Base-by-base conservation (phyloP, 2,113 vertebrate species). In the Nycticebus coucang region DNA sequence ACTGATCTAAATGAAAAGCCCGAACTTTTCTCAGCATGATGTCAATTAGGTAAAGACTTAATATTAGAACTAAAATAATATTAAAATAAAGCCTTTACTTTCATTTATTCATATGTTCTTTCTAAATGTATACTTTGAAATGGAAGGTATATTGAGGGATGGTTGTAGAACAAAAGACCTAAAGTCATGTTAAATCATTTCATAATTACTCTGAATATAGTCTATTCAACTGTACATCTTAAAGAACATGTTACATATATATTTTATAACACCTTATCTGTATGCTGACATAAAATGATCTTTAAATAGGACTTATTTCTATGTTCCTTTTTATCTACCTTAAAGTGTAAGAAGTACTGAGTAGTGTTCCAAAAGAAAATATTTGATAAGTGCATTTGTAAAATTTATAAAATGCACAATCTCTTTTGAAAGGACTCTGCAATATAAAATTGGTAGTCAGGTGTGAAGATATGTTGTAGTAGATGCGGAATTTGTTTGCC, bases 391-490 rank as follows among this genome's bases (percentile, higher is more conserved):
- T 81, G 17, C 2, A 50, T 30, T 87, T 80, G 19, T 82, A 55
- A 95, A 96, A 50, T 83, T 93, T 97, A 50, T 15, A 89, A 69
- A 69, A 35, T 68, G 7, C 57, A 5, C 6, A 71, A 55, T 75
- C 92, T 94, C 18, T 88, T 86, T 62, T 86, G 28, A 93, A 97
- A 97, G 94, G 41, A 94, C 79, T 97, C 7, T 9, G 84, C 97
- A 95, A 95, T 96, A 98, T 96, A 89, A 97, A 97, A 96, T 72
- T 97, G 96, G 55, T 93, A 87, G 68, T 97, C 97, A 98, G 90
- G 97, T 98, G 88, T 98, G 98, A 97, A 95, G 72, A 80, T 86
- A 45, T 68, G 72, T 98, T 98, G 98, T 97, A 98, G 41, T 98
- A 97, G 89, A 53, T 53, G 84, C 97, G 80, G 55, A 96, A 97